A percentile compares a stretch with the other conserved stretches of the same genome.
Evolutionary conservation across 2,888 invertebrate genomes (phyloP).

Genomic region (Nasonia oneida): DNA sequence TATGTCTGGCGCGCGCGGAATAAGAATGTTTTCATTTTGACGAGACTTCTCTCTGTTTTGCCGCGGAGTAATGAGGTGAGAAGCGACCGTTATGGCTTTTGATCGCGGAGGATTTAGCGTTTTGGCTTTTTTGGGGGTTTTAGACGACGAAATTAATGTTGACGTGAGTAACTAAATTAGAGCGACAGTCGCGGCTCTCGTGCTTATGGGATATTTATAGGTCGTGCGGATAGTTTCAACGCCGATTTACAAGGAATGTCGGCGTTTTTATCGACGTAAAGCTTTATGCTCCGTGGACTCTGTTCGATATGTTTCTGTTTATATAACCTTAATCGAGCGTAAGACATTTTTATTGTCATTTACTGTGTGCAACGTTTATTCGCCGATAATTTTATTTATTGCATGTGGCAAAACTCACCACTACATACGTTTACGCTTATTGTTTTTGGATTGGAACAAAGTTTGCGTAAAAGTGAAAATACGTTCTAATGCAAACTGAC

Average conservation of each 20-base stretch:
- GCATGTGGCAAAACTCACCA: too few relatives aligned
- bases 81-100: slow-evolving; percentile 24
- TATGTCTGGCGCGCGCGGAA: background rate
- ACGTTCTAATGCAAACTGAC: background rate
- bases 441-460: background rate
- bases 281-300: slow-evolving; percentile 9
- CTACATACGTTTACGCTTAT: too few relatives aligned
- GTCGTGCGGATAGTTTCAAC: slow-evolving; percentile 21
- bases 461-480: background rate
- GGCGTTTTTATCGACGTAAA: slow-evolving; percentile 23
- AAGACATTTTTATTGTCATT: background rate
- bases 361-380: background rate
- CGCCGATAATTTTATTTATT: background rate
- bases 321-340: background rate
- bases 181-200: background rate
- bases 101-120: background rate
- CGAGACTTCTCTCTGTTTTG: background rate
- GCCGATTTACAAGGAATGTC: slow-evolving; percentile 45
- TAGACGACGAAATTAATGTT: too few relatives aligned
- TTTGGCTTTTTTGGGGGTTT: too few relatives aligned
- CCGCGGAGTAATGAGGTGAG: slow-evolving; percentile 9
- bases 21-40: slow-evolving; percentile 41
- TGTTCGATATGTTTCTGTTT: background rate
- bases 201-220: slow-evolving; percentile 29
- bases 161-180: background rate